Percentiles rank a stretch among this genome's conserved stretches.
These are phyloP conservation scores for Drosophila paramelanica DNA, from an alignment of 2,888 invertebrate genomes.

Conservation along the genomic window DNA sequence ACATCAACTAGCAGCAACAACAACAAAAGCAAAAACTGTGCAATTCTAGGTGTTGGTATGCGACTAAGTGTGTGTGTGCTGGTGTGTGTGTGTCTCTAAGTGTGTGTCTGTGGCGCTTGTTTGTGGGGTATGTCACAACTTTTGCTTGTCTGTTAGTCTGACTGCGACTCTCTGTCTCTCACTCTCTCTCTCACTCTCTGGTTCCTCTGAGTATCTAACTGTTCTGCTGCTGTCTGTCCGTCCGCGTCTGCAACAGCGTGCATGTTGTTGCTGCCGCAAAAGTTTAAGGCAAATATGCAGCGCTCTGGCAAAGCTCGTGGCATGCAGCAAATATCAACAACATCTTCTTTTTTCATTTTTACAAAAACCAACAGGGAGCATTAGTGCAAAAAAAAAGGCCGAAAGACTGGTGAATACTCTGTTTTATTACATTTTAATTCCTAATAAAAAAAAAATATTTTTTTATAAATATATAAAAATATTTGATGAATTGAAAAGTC, in stretches of 20 bases:
- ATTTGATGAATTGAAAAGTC: no score
- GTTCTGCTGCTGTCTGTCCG: not conserved
- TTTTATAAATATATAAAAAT: no score
- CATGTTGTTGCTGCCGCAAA: slow-evolving; percentile 62
- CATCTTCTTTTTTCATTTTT: slow-evolving; percentile 38
- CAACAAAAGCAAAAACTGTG: slow-evolving; percentile 27
- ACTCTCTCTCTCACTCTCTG: not conserved
- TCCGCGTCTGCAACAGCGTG: slow-evolving; percentile 27
- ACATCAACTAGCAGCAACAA: slow-evolving; percentile 35
- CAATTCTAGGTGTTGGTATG: slow-evolving; percentile 48
- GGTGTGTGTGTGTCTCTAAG: slow-evolving; percentile 13
- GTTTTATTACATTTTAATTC: not conserved
- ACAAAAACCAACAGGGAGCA: slow-evolving; percentile 9
- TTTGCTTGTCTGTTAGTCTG: slow-evolving; percentile 63
- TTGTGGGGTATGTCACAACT: slow-evolving; percentile 68
- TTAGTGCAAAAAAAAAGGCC: not conserved
- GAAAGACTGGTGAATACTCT: slow-evolving; percentile 27
- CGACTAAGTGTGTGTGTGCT: slow-evolving; percentile 22
- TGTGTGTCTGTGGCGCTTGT: slow-evolving; percentile 20
- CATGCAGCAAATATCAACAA: slow-evolving; percentile 78
- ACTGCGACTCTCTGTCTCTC: slow-evolving; percentile 36
- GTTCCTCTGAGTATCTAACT: slow-evolving; percentile 33
- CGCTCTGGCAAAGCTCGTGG: slow-evolving; percentile 69
- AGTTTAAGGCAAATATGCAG: slow-evolving; percentile 77
- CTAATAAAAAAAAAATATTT: no score